Base-by-base conservation (phyloP, 2,113 vertebrate species). In the Melanocharis versteri region DNA sequence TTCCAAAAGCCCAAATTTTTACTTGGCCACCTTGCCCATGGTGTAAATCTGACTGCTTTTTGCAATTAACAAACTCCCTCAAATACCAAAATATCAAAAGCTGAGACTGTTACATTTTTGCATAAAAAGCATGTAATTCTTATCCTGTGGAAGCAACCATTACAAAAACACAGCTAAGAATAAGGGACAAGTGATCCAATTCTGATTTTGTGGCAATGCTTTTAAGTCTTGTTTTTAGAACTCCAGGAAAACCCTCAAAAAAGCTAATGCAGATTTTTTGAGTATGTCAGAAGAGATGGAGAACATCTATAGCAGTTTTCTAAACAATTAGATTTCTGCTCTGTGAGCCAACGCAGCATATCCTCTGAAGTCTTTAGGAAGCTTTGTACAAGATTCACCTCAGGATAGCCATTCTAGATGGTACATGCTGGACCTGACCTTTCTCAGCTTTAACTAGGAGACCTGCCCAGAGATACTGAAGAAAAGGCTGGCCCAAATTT, bases 241-340 rank as follows among this genome's bases (percentile, higher is more conserved):
- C 16, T 98, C 98, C 61, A 96, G 98, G 22, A 28, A 95, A 86
- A 98, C 96, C 11, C 97, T 98, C 51, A 96, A 93, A 96, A 99
- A 98, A 97, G 98, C 98, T 45, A 98, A 98, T 85, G 98, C 97
- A 20, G 98, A 1, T 39, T 86, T 99, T 60, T 97, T 98, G 53
- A 98, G 98, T 81, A 98, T 98, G 98, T 99, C 98, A 35, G 98
- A 99, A 92, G 97, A 99, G 94, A 98, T 98, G 98, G 98, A 99
- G 83, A 97, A 95, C 27, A 98, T 98, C 58, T 98, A 98, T 69
- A 97, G 95, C 45, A 98, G 98, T 91, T 98, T 99, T 94, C 96
- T 99, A 45, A 98, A 98, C 86, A 98, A 98, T 94, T 97, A 98
- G 39, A 97, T 98, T 89, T 98, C 98, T 11, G 64, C 83, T 26